Percentiles rank a stretch among this genome's conserved stretches.
These are phyloP conservation scores for Hemitrygon akajei DNA, from an alignment of 2,797 vertebrate genomes.

Conservation along the genomic window DNA sequence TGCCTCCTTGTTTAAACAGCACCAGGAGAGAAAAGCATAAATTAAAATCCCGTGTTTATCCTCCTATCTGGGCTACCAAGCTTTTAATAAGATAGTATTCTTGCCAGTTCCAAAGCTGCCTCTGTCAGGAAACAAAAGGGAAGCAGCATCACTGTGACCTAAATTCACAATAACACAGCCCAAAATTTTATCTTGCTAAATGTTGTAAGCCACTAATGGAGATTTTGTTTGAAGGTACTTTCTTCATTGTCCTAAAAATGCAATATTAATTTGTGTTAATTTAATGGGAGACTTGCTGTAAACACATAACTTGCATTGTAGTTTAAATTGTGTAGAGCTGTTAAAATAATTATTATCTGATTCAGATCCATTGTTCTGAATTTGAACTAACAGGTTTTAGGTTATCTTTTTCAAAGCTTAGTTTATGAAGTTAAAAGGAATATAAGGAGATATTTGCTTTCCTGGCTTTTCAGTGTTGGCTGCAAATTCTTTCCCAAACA, in stretches of 20 bases:
- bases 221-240: conserved; percentile 21
- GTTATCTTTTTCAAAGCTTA: background rate
- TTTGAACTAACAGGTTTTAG: background rate
- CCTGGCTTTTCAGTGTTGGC: background rate
- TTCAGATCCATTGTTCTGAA: background rate
- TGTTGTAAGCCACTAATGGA: background rate
- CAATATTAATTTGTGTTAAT: conserved; percentile 13
- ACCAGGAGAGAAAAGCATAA: background rate
- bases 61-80: background rate
- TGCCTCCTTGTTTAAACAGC: background rate
- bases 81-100: background rate
- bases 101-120: background rate
- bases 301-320: background rate
- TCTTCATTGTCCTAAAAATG: background rate
- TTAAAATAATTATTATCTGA: background rate
- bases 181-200: conserved; percentile 14
- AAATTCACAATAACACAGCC: background rate
- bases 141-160: conserved; percentile 9
- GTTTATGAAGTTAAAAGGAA: background rate
- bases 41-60: background rate
- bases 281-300: background rate
- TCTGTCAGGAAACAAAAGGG: conserved; percentile 13
- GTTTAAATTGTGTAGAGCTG: background rate
- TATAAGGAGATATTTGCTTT: background rate
- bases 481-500: background rate